Conservation (phyloP, 2,888 invertebrate species). For the Camponotus fellah region DNA sequence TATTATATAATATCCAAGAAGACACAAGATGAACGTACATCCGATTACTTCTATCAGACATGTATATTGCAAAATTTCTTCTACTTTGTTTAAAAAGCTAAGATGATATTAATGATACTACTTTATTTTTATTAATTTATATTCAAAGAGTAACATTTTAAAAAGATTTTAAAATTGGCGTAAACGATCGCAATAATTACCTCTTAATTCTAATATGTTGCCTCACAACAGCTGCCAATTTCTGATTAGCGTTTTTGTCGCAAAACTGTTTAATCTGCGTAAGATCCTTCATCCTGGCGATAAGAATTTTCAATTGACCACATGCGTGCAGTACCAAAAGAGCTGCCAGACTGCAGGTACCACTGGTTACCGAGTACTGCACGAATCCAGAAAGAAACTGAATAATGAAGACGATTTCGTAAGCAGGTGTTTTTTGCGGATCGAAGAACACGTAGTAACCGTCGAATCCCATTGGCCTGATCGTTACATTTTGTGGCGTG, state of each 20-base stretch:
- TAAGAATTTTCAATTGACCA: conserved; percentile 61
- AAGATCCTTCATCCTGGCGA: conserved; percentile 17
- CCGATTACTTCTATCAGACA: conserved; percentile 80
- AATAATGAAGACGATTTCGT: conserved; percentile 69
- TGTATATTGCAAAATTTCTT: conserved; percentile 74
- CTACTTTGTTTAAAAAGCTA: conserved; percentile 76
- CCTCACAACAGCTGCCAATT: conserved; percentile 20
- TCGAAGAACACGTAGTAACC: conserved; percentile 74
- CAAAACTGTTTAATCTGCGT: not conserved
- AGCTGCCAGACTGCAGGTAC: conserved; percentile 71
- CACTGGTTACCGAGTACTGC: conserved; percentile 67
- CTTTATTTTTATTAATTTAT: not conserved
- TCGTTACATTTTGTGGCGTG: conserved; percentile 61
- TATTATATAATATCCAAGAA: conserved; percentile 78
- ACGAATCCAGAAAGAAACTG: conserved; percentile 72
- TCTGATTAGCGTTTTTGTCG: not conserved
- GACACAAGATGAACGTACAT: conserved; percentile 78
- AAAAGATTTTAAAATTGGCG: not conserved
- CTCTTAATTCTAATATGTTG: conserved; percentile 35
- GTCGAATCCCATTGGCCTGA: conserved; percentile 66
- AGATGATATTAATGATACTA: conserved; percentile 7
- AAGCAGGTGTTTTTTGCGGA: conserved; percentile 68
- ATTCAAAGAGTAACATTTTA: not conserved
- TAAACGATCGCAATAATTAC: conserved; percentile 1
- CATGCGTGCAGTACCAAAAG: conserved; percentile 73